Evolutionary conservation across 2,888 invertebrate genomes (phyloP), one percentile per base, ranked within the genome.

Genomic region (Netelia melanura): DNA sequence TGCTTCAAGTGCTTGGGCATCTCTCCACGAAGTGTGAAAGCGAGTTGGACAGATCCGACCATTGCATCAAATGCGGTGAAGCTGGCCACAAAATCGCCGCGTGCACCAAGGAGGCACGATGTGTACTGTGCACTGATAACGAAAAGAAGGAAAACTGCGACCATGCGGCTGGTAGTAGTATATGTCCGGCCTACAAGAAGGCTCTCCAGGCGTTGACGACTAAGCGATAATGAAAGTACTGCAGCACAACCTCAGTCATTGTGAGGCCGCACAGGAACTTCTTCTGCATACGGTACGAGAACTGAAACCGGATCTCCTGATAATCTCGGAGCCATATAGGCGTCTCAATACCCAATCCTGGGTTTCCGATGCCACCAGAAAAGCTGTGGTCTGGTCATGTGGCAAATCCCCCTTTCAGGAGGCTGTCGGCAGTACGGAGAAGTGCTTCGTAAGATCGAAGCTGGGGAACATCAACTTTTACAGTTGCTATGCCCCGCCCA

Each of bases 221-320:
- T 5, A 84, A 70, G 65, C 48, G 54, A 64, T 21, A 17, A 87
- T 87, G 85, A 86, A 48, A 62, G 64, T 87, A 82, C 56, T 89
- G 1, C 88, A 86, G 75, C 70, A 87, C 25, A 87, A 87, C 81
- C 81, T 87, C n/a, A 88, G 88, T 14, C 88, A 89, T 25, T 87
- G 86, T 62, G 86, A 81, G 54, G 71, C 61, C 25, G 86, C 79
- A n/a, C 86, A 86, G 17, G 86, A 84, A 70, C 79, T 83, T 77
- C 86, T 83, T 9, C 81, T 74, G 78, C 87, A 88, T 62, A 52
- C 23, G 2, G 64, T 75, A 17, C 64, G 38, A 1, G 75, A 64
- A 3, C 1, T 30, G 17, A 17, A 64, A n/a, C 0, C 58, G 6
- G 86, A 87, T 17, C 17, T 88, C 0, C 83, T 62, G 11, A 11